Conservation (phyloP, 2,797 vertebrate genomes). For the Strix occidentalis region DNA sequence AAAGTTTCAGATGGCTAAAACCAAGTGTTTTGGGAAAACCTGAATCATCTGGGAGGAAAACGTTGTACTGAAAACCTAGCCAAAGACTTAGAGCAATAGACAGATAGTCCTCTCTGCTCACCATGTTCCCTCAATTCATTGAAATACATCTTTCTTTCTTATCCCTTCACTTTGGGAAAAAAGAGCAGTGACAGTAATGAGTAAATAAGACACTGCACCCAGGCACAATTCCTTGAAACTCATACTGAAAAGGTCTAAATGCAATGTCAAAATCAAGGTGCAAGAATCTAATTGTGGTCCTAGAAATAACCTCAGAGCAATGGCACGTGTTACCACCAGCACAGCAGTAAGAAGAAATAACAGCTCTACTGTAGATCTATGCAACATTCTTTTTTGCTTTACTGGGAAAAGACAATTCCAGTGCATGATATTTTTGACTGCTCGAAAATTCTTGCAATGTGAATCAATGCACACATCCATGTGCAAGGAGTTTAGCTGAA, state of each 20-base stretch:
- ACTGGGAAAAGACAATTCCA: background rate
- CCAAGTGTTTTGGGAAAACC: background rate
- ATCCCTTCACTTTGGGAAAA: background rate
- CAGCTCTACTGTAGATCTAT: background rate
- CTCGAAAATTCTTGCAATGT: background rate
- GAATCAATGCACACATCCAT: background rate
- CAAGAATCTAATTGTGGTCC: background rate
- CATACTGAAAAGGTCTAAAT: background rate
- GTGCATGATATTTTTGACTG: background rate
- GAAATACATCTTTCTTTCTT: background rate
- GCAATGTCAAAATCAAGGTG: background rate
- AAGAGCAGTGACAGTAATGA: background rate
- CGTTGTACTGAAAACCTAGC: background rate
- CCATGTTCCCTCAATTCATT: background rate
- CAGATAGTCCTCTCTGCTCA: background rate
- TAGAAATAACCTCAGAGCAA: background rate
- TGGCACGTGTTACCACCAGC: background rate
- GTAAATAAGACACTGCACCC: background rate
- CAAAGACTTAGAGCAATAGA: background rate
- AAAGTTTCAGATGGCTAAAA: background rate
- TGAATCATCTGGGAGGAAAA: background rate
- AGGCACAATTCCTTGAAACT: background rate
- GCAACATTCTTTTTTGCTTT: background rate
- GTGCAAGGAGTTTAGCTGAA: background rate
- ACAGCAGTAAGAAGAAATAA: background rate